A percentile compares a stretch with the other conserved stretches of the same genome.
Evolutionary conservation across 1,140 invertebrate species (phyloP).

Genomic region (Epicauta chinensis): DNA sequence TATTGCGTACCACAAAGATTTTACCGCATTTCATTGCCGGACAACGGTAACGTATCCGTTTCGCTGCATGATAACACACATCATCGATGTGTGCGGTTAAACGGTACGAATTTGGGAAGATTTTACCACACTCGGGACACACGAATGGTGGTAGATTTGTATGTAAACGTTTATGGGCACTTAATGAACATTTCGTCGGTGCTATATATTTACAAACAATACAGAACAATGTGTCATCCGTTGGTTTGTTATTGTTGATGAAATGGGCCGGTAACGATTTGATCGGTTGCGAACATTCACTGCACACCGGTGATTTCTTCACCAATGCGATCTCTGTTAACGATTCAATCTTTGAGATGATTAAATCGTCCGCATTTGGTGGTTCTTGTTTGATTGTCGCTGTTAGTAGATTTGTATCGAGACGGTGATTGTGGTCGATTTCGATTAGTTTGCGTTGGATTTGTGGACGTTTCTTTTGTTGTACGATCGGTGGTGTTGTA

Average conservation of each 20-base stretch:
- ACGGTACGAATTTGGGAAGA: slow-evolving; percentile 37
- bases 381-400: slow-evolving; percentile 6
- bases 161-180: slow-evolving; percentile 46
- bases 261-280: slow-evolving; percentile 25
- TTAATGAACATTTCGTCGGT: slow-evolving; percentile 43
- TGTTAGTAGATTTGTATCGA: too few relatives aligned
- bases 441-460: slow-evolving; percentile 5
- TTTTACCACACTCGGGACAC: slow-evolving; percentile 49
- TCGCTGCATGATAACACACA: slow-evolving; percentile 47
- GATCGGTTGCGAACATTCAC: slow-evolving; percentile 26
- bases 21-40: slow-evolving; percentile 39
- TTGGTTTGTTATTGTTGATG: slow-evolving; percentile 23
- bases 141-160: slow-evolving; percentile 42
- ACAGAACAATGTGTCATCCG: slow-evolving; percentile 24
- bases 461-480: slow-evolving; percentile 3
- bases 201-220: slow-evolving; percentile 44
- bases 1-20: slow-evolving; percentile 42
- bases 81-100: slow-evolving; percentile 46
- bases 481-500: slow-evolving; percentile 11
- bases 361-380: slow-evolving; percentile 20
- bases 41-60: slow-evolving; percentile 44
- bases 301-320: slow-evolving; percentile 16
- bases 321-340: slow-evolving; percentile 10
- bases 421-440: not conserved
- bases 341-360: slow-evolving; percentile 34